phyloP scores from a whole-genome alignment of 2,113 vertebrate species.

The Lophius piscatorius region DNA sequence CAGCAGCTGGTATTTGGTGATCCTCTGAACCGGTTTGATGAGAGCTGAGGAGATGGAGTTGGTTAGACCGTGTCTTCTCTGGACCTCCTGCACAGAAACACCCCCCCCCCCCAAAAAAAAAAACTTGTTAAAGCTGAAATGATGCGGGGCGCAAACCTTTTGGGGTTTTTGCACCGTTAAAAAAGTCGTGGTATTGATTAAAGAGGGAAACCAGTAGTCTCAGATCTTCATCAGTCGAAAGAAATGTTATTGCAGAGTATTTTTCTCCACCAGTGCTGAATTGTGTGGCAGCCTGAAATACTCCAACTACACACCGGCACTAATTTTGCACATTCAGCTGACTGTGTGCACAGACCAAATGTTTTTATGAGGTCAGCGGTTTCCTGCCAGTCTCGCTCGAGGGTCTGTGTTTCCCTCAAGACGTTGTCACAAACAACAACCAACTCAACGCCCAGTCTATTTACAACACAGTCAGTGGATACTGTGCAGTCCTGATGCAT shows the following conservation, averaged over 20 bases:
- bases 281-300: not conserved
- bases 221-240: too few relatives aligned
- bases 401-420: not conserved
- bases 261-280: not conserved
- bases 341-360: not conserved
- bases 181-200: too few relatives aligned
- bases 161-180: too few relatives aligned
- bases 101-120: too few relatives aligned
- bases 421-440: not conserved
- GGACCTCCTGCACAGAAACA: conserved; percentile 87
- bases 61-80: conserved; percentile 91
- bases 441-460: too few relatives aligned
- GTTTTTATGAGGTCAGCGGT: not conserved
- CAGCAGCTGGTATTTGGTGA: conserved; percentile 97
- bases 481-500: too few relatives aligned
- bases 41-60: conserved; percentile 98
- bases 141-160: too few relatives aligned
- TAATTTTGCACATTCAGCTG: not conserved
- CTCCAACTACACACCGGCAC: not conserved
- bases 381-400: not conserved
- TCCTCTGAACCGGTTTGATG: conserved; percentile 97
- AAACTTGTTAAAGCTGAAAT: not conserved
- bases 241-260: too few relatives aligned
- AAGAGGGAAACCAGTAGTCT: too few relatives aligned
- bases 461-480: too few relatives aligned